These are phyloP conservation scores for Drosophila erecta DNA, from an alignment of 1,140 invertebrate genomes.

Conservation along the genomic window DNA sequence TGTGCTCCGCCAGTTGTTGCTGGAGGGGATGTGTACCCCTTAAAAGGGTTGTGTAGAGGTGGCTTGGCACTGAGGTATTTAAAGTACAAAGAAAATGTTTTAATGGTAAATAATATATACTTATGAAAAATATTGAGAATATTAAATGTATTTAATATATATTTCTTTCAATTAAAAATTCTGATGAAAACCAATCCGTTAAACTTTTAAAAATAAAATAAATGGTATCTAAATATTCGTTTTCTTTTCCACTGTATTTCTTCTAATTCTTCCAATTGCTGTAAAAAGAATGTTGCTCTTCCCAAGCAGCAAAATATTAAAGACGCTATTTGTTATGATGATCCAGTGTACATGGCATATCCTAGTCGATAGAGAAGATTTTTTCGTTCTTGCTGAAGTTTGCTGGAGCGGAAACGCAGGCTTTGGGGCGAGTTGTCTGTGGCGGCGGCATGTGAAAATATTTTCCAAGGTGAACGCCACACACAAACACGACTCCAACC, in stretches of 20 bases:
- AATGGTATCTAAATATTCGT: too few species aligned
- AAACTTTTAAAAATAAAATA: too few species aligned
- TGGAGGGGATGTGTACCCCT: slow-evolving; percentile 1
- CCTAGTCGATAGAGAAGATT: slow-evolving; percentile 1
- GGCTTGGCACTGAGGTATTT: not conserved
- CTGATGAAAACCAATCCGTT: too few species aligned
- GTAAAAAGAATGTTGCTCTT: too few species aligned
- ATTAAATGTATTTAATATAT: too few species aligned
- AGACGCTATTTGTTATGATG: too few species aligned
- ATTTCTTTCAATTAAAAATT: too few species aligned
- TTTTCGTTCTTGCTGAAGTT: slow-evolving; percentile 55
- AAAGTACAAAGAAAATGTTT: not conserved
- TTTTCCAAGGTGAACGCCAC: slow-evolving; percentile 79
- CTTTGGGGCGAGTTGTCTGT: slow-evolving; percentile 36
- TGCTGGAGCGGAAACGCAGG: slow-evolving; percentile 70
- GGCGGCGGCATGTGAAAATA: slow-evolving; percentile 74
- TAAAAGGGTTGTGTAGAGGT: not conserved
- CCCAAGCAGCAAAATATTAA: too few species aligned
- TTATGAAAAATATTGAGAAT: too few species aligned
- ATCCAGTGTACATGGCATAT: not conserved
- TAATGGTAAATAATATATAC: not conserved
- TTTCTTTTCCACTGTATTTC: too few species aligned
- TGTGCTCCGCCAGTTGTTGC: slow-evolving; percentile 47
- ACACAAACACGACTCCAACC: slow-evolving; percentile 27
- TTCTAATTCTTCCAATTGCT: too few species aligned